Evolutionary conservation across 1,140 invertebrate genomes (phyloP).

Genomic region (Bombus huntii): DNA sequence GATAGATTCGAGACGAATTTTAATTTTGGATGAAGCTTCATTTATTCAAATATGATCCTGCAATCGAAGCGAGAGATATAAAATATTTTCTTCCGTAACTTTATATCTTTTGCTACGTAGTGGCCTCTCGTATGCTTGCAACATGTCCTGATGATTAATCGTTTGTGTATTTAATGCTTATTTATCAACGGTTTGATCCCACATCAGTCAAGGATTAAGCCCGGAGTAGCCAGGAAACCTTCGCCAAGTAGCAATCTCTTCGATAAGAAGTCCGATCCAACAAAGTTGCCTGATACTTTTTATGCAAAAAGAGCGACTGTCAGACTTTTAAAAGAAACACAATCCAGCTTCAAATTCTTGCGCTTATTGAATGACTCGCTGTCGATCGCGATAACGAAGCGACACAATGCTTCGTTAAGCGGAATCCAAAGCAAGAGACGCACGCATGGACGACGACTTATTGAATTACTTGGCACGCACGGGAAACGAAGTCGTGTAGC

Average conservation of each 20-base stretch:
- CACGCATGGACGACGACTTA: neutral
- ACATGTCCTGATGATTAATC: neutral
- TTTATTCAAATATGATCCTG: too few species aligned
- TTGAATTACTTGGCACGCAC: conserved; percentile 17
- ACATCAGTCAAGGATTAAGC: neutral
- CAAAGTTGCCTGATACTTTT: neutral
- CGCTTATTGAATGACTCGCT: neutral
- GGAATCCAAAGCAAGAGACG: neutral
- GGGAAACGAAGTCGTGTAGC: conserved; percentile 1
- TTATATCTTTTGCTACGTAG: neutral
- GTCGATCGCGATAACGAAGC: conserved; percentile 5
- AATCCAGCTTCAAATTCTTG: neutral
- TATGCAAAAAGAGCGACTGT: too few species aligned
- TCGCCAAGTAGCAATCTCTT: neutral
- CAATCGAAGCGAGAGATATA: neutral
- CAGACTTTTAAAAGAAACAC: neutral
- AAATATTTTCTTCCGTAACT: neutral
- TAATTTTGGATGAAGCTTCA: neutral
- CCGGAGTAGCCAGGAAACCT: neutral
- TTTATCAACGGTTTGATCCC: neutral
- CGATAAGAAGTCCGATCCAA: too few species aligned
- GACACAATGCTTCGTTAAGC: neutral
- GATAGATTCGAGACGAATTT: neutral
- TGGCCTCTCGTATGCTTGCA: neutral
- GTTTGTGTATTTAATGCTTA: neutral